Percentiles rank a stretch among this genome's conserved stretches.
Conservation (phyloP, 2,113 vertebrate species). For the Xyliphius kryptos region DNA sequence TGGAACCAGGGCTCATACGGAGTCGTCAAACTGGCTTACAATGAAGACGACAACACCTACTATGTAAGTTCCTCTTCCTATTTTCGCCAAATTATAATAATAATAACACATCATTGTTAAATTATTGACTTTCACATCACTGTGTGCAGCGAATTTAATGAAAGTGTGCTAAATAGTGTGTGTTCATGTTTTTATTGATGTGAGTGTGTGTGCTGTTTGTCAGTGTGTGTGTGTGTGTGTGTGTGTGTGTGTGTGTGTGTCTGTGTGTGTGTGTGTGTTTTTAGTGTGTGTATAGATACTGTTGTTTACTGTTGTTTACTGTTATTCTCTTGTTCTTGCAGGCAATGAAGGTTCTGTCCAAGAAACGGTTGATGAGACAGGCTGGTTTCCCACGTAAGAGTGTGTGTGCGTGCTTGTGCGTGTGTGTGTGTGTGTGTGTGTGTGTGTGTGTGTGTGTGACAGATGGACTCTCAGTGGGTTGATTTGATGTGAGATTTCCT, state of each 20-base stretch:
- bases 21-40: no score
- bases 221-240: neutral
- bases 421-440: neutral
- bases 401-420: neutral
- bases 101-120: no score
- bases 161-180: no score
- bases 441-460: neutral
- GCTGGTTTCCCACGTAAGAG: slow-evolving; percentile 96
- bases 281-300: no score
- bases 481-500: slow-evolving; percentile 6
- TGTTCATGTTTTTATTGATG: no score
- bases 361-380: slow-evolving; percentile 93
- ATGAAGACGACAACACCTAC: slow-evolving; percentile 96
- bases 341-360: slow-evolving; percentile 98
- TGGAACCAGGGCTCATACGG: slow-evolving; percentile 88
- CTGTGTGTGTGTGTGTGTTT: slow-evolving; percentile 35
- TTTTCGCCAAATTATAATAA: no score
- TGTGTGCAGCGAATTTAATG: no score
- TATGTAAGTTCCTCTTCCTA: no score
- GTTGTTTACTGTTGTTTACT: no score
- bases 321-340: slow-evolving; percentile 48
- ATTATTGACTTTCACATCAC: no score
- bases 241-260: slow-evolving; percentile 27
- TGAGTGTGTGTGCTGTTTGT: no score
- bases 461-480: slow-evolving; percentile 47